Base-by-base conservation (phyloP, 2,888 invertebrate genomes). In the Polyommatus iphigenia region DNA sequence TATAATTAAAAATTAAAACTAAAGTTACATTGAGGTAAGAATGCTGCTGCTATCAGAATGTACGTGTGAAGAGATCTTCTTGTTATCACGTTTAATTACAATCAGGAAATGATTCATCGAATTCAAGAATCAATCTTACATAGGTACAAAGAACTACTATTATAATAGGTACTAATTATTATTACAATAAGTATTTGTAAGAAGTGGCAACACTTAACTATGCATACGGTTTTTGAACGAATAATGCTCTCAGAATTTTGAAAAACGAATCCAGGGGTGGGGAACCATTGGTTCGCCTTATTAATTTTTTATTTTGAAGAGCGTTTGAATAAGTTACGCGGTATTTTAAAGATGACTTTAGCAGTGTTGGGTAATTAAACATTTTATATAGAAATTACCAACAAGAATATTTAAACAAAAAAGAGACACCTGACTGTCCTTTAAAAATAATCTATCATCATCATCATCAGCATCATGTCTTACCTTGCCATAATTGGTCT, bases 401-500 rank as follows among this genome's bases (percentile, higher is more conserved):
- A 54, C 18, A 3, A 54, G 0, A 54, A 54, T 54, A 54, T 18
- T 0, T 0, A 54, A 54, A 54, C 18, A 15, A 54, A 54, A 46
- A 46, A 46, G 46, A 54, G 54, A 18, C 0, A 54, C 54, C 54
- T 54, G 0, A 54, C 18, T 15, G 54, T 50, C 0, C 18, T 15
- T 54, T 15, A 18, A 54, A 54, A 46, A 46, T 46, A 46, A 10
- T 46, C 41, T 41, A n/a, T n/a, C n/a, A 20, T 29, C 15, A 32
- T 29, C 15, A 29, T 67, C 15, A 29, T 75, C 7, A 73, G 20
- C 15, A 24, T 36, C 15, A 32, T 6, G 1, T 67, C 94, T 88
- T 90, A 97, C 97, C 95, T 97, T 97, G 87, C 99, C 99, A 87
- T 97, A 99, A 84, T 97, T 95, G 46, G 98, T 97, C 93, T 99